Conservation (phyloP, 1,140 invertebrate species). For the Leptinotarsa undecemlineata region DNA sequence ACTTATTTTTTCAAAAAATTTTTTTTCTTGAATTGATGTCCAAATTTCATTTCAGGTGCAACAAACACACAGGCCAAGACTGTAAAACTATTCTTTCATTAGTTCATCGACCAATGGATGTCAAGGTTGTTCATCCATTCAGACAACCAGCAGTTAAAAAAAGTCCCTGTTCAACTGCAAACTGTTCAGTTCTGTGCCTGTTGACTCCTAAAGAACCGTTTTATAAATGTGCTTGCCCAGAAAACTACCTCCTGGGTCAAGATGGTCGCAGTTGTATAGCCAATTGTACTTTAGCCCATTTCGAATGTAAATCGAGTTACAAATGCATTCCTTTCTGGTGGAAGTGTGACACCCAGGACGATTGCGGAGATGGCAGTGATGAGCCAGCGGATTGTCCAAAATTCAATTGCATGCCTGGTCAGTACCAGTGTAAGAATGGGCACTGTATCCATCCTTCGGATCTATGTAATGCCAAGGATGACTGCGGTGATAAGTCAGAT, state of each 20-base stretch:
- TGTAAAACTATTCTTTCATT: slow-evolving; percentile 71
- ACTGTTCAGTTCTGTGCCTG: slow-evolving; percentile 78
- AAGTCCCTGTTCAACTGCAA: slow-evolving; percentile 61
- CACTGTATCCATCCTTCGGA: slow-evolving; percentile 71
- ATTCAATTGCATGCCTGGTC: slow-evolving; percentile 75
- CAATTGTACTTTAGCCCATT: slow-evolving; percentile 82
- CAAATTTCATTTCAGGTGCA: slow-evolving; percentile 57
- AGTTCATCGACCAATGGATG: slow-evolving; percentile 86
- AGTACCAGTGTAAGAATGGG: slow-evolving; percentile 75
- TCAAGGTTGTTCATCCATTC: slow-evolving; percentile 80
- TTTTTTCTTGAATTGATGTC: no score
- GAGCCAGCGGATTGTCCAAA: slow-evolving; percentile 70
- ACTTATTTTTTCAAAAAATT: no score
- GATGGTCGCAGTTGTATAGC: slow-evolving; percentile 71
- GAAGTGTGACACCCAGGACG: slow-evolving; percentile 79
- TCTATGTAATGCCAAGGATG: slow-evolving; percentile 71
- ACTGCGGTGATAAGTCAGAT: slow-evolving; percentile 72
- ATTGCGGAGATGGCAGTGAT: slow-evolving; percentile 80
- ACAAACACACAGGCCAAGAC: slow-evolving; percentile 70
- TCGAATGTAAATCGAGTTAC: slow-evolving; percentile 72
- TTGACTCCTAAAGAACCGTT: slow-evolving; percentile 67
- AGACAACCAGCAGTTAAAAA: slow-evolving; percentile 60
- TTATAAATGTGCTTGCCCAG: slow-evolving; percentile 78
- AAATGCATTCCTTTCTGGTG: slow-evolving; percentile 83
- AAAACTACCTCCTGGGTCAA: slow-evolving; percentile 68